Evolutionary conservation across 2,113 vertebrate species (phyloP).

Genomic region (Apus apus): DNA sequence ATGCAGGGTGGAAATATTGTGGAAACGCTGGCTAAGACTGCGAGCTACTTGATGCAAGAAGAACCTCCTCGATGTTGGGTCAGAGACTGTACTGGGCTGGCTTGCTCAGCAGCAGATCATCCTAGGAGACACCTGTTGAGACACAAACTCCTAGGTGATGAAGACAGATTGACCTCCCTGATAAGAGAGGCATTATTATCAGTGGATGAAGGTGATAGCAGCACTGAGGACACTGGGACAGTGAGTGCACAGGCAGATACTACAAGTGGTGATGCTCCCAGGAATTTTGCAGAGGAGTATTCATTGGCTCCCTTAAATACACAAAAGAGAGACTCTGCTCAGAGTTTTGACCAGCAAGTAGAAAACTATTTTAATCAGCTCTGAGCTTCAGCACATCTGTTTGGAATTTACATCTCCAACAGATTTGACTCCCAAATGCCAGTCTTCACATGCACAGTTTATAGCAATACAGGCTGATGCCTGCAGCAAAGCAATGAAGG

Average conservation of each 20-base stretch:
- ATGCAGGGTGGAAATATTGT: not conserved
- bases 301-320: not conserved
- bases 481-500: not conserved
- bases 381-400: not conserved
- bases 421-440: not conserved
- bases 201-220: not conserved
- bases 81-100: not conserved
- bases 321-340: not conserved
- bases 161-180: not conserved
- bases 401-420: not conserved
- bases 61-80: not conserved
- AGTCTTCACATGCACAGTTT: not conserved
- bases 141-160: not conserved
- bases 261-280: not conserved
- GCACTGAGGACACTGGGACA: fast-evolving
- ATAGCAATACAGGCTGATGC: not conserved
- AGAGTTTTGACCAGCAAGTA: constrained; percentile 35
- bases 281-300: not conserved
- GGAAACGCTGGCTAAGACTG: not conserved
- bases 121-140: not conserved
- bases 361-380: not conserved
- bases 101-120: not conserved
- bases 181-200: not conserved
- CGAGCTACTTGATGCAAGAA: not conserved
- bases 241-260: not conserved